A percentile compares a stretch with the other conserved stretches of the same genome.
These are phyloP conservation scores for Micoletzkya japonica DNA, from an alignment of 2,888 invertebrate genomes.

Conservation along the genomic window DNA sequence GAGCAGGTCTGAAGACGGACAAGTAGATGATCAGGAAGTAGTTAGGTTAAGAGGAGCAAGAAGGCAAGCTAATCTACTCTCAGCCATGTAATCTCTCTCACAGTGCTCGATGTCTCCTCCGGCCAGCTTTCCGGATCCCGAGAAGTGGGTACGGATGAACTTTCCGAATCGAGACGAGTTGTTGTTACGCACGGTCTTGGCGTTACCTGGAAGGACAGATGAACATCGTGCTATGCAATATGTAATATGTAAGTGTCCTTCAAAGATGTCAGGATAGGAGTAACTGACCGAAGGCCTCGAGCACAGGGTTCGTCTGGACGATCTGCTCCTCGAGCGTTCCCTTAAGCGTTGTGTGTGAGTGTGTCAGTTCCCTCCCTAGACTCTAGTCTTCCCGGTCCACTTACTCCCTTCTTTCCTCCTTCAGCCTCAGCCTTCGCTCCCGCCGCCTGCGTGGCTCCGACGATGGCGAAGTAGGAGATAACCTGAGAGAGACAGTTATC, in stretches of 20 bases:
- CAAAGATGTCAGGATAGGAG: slow-evolving; percentile 63
- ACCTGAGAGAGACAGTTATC: slow-evolving; percentile 66
- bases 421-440: slow-evolving; percentile 30
- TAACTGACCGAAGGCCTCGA: slow-evolving; percentile 75
- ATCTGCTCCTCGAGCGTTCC: slow-evolving; percentile 98
- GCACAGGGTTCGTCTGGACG: slow-evolving; percentile 96
- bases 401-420: slow-evolving; percentile 52
- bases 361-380: no score
- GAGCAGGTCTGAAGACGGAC: slow-evolving; percentile 79
- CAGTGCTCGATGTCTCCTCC: slow-evolving; percentile 99
- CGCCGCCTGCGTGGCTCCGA: slow-evolving; percentile 71
- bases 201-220: slow-evolving; percentile 72
- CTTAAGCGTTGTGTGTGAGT: slow-evolving; percentile 60
- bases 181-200: slow-evolving; percentile 99
- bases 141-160: slow-evolving; percentile 99
- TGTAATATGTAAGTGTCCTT: no score
- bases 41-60: background rate
- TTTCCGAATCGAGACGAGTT: slow-evolving; percentile 99
- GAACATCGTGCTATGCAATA: no score
- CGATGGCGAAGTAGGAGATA: slow-evolving; percentile 89
- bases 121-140: slow-evolving; percentile 96
- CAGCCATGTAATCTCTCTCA: background rate
- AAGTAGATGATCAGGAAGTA: background rate
- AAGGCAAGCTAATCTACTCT: background rate
- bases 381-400: slow-evolving; percentile 16